Conservation (phyloP, 2,113 vertebrate species). For the Entosphenus tridentatus region DNA sequence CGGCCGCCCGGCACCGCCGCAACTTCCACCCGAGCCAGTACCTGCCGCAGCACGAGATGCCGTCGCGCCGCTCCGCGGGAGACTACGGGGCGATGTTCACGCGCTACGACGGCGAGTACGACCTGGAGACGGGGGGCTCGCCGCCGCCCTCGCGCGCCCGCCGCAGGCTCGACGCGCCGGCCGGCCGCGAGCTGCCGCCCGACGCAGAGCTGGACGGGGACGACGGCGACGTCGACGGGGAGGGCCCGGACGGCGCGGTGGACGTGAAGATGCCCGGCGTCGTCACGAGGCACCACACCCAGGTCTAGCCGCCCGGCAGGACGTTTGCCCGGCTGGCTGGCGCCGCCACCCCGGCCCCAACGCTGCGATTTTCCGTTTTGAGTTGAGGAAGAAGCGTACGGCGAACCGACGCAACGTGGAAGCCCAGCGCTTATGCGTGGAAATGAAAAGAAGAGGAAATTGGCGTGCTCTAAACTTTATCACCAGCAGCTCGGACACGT, state of each 20-base stretch:
- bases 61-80: slow-evolving; percentile 10
- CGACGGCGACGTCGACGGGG: background rate
- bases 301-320: background rate
- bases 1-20: slow-evolving; percentile 18
- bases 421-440: too few species aligned
- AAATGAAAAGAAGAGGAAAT: too few species aligned
- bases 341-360: too few species aligned
- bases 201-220: slow-evolving; percentile 2
- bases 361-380: too few species aligned
- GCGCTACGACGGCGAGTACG: slow-evolving; percentile 3
- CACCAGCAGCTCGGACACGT: too few species aligned
- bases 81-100: slow-evolving; percentile 2
- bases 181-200: background rate
- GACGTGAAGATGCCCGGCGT: background rate
- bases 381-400: too few species aligned
- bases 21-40: slow-evolving; percentile 69
- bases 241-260: background rate
- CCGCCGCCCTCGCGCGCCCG: background rate
- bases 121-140: too few species aligned
- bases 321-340: background rate
- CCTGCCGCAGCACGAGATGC: slow-evolving; percentile 53
- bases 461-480: too few species aligned
- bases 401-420: too few species aligned
- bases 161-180: background rate
- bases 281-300: background rate